Percentiles rank a stretch among this genome's conserved stretches.
These are phyloP conservation scores for Branchellion lobata DNA, from an alignment of 2,888 invertebrate genomes.

Conservation along the genomic window DNA sequence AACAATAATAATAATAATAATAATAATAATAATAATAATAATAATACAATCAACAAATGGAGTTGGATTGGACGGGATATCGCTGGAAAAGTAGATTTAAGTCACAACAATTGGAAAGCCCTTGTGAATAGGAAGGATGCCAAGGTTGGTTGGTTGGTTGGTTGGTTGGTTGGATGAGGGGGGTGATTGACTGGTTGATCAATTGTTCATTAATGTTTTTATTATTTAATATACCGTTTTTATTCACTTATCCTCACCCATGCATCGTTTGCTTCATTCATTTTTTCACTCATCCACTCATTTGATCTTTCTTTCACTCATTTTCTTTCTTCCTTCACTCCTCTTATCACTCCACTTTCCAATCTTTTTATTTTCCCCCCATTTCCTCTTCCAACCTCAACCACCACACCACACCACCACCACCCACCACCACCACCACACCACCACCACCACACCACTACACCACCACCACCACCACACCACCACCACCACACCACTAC, in stretches of 20 bases:
- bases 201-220: no score
- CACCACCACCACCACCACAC: not conserved
- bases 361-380: not conserved
- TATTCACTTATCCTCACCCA: no score
- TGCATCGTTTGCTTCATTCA: no score
- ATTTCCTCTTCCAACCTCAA: not conserved
- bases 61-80: constrained; percentile 33
- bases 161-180: no score
- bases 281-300: no score
- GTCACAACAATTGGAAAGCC: constrained; percentile 30
- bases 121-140: constrained; percentile 40
- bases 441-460: not conserved
- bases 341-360: no score
- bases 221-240: no score
- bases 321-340: no score
- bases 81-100: constrained; percentile 21
- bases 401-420: not conserved
- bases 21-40: no score
- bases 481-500: not conserved
- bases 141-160: no score
- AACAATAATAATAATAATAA: not conserved
- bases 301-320: no score
- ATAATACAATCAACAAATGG: constrained; percentile 10
- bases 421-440: not conserved
- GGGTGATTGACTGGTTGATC: no score